These are phyloP conservation scores for Vespertilio murinus DNA, from an alignment of 2,797 vertebrate species.

Conservation along the genomic window DNA sequence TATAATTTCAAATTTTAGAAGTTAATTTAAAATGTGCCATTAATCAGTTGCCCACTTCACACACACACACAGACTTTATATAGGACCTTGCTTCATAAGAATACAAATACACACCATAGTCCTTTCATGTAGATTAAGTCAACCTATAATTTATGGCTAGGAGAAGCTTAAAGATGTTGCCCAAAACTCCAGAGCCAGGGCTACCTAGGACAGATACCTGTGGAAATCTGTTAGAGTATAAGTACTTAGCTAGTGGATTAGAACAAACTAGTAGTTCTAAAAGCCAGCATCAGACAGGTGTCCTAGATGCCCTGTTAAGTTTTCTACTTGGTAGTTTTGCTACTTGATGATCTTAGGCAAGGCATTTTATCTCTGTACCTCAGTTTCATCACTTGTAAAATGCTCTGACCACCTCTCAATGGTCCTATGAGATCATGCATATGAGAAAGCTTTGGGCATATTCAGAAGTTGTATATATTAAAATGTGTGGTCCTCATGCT, in stretches of 20 bases:
- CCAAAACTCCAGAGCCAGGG: not conserved
- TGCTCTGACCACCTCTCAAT: not conserved
- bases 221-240: not conserved
- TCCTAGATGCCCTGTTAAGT: not conserved
- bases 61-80: not conserved
- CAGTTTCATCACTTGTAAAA: not conserved
- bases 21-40: not conserved
- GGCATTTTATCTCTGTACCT: not conserved
- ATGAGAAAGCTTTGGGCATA: not conserved
- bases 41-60: not conserved
- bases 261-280: not conserved
- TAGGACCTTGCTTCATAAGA: not conserved
- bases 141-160: not conserved
- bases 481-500: not conserved
- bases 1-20: conserved; percentile 14
- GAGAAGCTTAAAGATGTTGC: not conserved
- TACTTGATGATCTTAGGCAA: not conserved
- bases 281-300: not conserved
- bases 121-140: not conserved
- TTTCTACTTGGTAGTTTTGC: not conserved
- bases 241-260: not conserved
- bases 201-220: not conserved
- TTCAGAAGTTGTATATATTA: conserved; percentile 9
- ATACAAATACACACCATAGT: not conserved
- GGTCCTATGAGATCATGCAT: not conserved